These are phyloP conservation scores for Cheilosia vernalis DNA, from an alignment of 2,888 invertebrate species.

Conservation along the genomic window DNA sequence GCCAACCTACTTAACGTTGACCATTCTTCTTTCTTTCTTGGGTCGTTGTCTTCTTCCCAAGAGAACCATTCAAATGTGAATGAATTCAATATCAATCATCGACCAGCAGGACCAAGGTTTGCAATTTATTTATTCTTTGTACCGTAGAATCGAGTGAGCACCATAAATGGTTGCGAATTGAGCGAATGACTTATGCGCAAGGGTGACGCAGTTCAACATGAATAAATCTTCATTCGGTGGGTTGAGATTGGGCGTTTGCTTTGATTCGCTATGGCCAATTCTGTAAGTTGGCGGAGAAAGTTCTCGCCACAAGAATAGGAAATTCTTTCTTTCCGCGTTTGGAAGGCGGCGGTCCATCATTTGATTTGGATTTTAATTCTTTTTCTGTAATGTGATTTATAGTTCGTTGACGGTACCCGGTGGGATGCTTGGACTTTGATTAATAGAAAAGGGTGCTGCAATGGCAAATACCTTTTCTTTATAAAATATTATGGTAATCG, in stretches of 20 bases:
- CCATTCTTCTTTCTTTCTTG: constrained; percentile 9
- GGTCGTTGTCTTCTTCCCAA: not conserved
- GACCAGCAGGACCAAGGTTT: constrained; percentile 8
- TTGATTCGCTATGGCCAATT: constrained; percentile 42
- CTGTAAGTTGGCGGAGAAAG: constrained; percentile 55
- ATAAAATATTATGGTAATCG: not conserved
- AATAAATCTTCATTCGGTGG: constrained; percentile 64
- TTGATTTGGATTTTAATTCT: constrained; percentile 18
- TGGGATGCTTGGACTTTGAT: constrained; percentile 61
- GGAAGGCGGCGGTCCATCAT: constrained; percentile 66
- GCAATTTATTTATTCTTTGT: constrained; percentile 33
- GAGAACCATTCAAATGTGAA: constrained; percentile 53
- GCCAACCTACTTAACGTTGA: constrained; percentile 65
- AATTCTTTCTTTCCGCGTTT: constrained; percentile 12
- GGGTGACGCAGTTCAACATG: constrained; percentile 68
- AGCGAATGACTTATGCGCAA: constrained; percentile 67
- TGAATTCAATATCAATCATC: constrained; percentile 70
- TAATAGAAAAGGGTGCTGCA: constrained; percentile 27
- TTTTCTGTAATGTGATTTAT: constrained; percentile 54
- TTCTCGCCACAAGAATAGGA: constrained; percentile 28
- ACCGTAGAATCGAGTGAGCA: constrained; percentile 3
- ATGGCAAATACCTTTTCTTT: constrained; percentile 3
- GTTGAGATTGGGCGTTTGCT: constrained; percentile 16
- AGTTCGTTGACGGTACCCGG: constrained; percentile 33
- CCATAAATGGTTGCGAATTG: constrained; percentile 52